Evolutionary conservation across 2,888 invertebrate species (phyloP), one percentile per base, ranked within the genome.

Genomic region (Phragmatobia fuliginosa): DNA sequence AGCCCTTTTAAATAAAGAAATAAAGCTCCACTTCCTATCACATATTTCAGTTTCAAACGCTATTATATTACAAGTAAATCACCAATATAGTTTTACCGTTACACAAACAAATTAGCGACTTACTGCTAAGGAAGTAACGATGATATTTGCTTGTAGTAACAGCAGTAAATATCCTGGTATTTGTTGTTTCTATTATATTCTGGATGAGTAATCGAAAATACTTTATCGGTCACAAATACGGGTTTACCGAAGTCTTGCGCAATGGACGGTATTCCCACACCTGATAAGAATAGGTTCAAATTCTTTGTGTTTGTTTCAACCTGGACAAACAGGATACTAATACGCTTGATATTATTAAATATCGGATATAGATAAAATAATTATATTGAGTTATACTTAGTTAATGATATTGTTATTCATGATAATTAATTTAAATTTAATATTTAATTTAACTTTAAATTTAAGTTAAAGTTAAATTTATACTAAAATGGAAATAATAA

Each of bases 131-230:
- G 66, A 33, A 49, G 69, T 78, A 82, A 38, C 62, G 75, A 25
- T 36, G 21, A 60, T 18, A 58, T 68, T 80, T 56, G 61, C 33
- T 69, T 72, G 68, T 45, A n/a, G 1, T 4, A 33, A 31, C 18
- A 16, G 66, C 41, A 64, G 8, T 64, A 31, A 11, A 25, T 71
- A 70, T 66, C 36, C 62, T 80, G 61, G 80, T 61, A 2, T 33
- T 58, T 68, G 61, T 68, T 74, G 49, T 68, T 76, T 68, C 79
- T 84, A 84, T 89, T 88, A 87, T 84, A 88, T 86, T 80, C 74
- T 71, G 81, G 80, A 86, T 88, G 88, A 90, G 82, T 90, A 89
- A 90, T 88, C 80, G 79, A 78, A 74, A 81, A 72, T 74, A 78
- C 83, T 83, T 83, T 88, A 87, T 88, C 85, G 81, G 84, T 84